Evolutionary conservation across 2,888 invertebrate genomes (phyloP).

Genomic region (Polymixis lichenea): DNA sequence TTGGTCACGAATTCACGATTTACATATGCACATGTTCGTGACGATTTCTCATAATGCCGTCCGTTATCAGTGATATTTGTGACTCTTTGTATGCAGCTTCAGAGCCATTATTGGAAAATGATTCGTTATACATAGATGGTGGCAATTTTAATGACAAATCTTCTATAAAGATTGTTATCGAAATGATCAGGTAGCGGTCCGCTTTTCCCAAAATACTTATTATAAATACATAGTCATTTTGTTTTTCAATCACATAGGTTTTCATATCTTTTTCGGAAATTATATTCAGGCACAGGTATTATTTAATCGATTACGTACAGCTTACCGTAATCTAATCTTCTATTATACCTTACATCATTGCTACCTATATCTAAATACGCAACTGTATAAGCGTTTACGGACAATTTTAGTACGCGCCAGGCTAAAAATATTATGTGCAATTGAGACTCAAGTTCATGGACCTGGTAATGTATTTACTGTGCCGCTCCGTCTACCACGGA

Average conservation of each 20-base stretch:
- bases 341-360: slow-evolving; percentile 18
- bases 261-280: slow-evolving; percentile 31
- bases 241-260: slow-evolving; percentile 4
- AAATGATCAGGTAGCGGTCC: not conserved
- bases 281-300: slow-evolving; percentile 19
- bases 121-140: not conserved
- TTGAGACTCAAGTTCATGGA: slow-evolving; percentile 83
- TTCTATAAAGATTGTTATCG: not conserved
- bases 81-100: slow-evolving; percentile 5
- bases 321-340: slow-evolving; percentile 46
- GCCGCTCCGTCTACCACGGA: slow-evolving; percentile 76
- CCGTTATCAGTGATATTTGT: slow-evolving; percentile 13
- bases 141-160: not conserved
- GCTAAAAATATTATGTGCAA: slow-evolving; percentile 77
- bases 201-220: not conserved
- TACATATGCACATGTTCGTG: slow-evolving; percentile 33
- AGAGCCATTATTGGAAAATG: not conserved
- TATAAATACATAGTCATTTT: not conserved
- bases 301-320: slow-evolving; percentile 35
- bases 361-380: slow-evolving; percentile 21
- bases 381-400: slow-evolving; percentile 33
- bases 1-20: slow-evolving; percentile 30
- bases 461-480: slow-evolving; percentile 75
- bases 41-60: slow-evolving; percentile 28
- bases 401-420: slow-evolving; percentile 58